phyloP scores from a whole-genome alignment of 2,888 invertebrate genomes.

The Luperina testacea region DNA sequence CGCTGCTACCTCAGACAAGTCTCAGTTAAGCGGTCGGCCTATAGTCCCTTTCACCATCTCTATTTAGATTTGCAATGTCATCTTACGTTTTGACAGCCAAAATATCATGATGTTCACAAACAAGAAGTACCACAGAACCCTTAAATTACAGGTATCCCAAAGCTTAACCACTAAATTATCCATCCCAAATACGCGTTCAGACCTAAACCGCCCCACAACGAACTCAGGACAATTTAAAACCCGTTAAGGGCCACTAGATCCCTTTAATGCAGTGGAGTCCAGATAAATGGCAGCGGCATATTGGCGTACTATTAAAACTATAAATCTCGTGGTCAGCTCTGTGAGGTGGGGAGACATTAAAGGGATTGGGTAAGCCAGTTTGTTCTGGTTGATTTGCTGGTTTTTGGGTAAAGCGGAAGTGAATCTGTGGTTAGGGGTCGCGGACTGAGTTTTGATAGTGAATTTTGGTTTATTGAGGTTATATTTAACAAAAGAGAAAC shows the following conservation, averaged over 20 bases:
- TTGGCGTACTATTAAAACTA: constrained; percentile 85
- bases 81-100: neutral
- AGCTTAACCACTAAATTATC: constrained; percentile 6
- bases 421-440: constrained; percentile 42
- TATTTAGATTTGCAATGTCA: neutral
- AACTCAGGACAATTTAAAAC: constrained; percentile 73
- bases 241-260: constrained; percentile 73
- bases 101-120: neutral
- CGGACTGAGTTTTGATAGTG: constrained; percentile 21
- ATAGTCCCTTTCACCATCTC: too few relatives aligned
- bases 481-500: neutral
- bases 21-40: too few relatives aligned
- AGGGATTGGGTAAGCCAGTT: constrained; percentile 67
- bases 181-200: constrained; percentile 28
- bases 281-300: constrained; percentile 79
- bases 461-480: constrained; percentile 18
- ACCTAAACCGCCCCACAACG: constrained; percentile 26
- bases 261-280: constrained; percentile 80
- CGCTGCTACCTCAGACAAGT: too few relatives aligned
- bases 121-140: neutral
- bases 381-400: constrained; percentile 63
- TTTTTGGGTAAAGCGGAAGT: constrained; percentile 52
- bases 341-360: constrained; percentile 73
- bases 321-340: constrained; percentile 80
- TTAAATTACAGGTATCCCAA: neutral